Conservation (phyloP, 2,888 invertebrate species). For the Diarsia dahlii region DNA sequence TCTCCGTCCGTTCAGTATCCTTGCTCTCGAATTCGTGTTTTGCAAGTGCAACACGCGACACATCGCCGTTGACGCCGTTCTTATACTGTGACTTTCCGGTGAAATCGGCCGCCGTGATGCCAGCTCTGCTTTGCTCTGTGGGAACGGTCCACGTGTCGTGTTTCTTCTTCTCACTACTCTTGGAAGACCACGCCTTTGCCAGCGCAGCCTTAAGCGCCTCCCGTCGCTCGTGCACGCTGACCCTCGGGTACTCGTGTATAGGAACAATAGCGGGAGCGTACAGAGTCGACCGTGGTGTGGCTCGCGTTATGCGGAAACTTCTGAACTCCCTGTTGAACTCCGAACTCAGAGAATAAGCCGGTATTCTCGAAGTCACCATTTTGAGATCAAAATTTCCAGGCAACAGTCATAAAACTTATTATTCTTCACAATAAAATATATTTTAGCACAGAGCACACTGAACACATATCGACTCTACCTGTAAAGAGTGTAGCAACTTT, state of each 20-base stretch:
- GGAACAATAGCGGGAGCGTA: conserved; percentile 90
- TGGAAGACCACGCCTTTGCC: conserved; percentile 88
- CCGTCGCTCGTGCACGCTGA: conserved; percentile 90
- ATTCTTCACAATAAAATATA: conserved; percentile 82
- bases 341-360: conserved; percentile 92
- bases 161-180: conserved; percentile 85
- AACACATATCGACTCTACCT: conserved; percentile 90
- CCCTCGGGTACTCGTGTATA: conserved; percentile 91
- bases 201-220: conserved; percentile 89
- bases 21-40: conserved; percentile 88
- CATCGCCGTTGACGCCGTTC: conserved; percentile 81
- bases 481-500: conserved; percentile 67
- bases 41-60: conserved; percentile 84
- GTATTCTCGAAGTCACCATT: conserved; percentile 92
- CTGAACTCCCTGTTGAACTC: conserved; percentile 91
- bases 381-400: conserved; percentile 90
- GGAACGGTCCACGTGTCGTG: conserved; percentile 88
- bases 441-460: conserved; percentile 86
- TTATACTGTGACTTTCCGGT: conserved; percentile 79
- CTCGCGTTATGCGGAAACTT: conserved; percentile 90
- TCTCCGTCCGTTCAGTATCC: conserved; percentile 81
- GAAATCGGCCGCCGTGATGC: conserved; percentile 83
- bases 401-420: conserved; percentile 73
- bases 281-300: conserved; percentile 87
- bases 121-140: conserved; percentile 82